Percentiles rank a stretch among this genome's conserved stretches.
Evolutionary conservation across 2,888 invertebrate species (phyloP).

Genomic region (Pomacea canaliculata): DNA sequence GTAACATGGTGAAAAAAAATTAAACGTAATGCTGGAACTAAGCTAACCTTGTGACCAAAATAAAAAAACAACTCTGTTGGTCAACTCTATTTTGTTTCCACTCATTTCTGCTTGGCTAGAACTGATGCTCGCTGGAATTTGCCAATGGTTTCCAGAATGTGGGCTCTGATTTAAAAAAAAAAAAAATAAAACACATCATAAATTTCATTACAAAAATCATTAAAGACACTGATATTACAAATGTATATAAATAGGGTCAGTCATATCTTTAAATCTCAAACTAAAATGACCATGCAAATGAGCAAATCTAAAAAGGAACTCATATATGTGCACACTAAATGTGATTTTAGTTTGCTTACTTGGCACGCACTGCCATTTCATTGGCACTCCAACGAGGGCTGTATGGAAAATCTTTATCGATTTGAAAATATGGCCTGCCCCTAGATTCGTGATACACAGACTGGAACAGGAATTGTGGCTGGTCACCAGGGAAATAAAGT

Average conservation of each 20-base stretch:
- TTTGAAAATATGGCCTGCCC: conserved; percentile 70
- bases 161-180: conserved; percentile 50
- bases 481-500: conserved; percentile 67
- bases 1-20: no score
- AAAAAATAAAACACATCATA: neutral
- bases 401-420: conserved; percentile 65
- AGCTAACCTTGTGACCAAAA: no score
- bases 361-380: conserved; percentile 69
- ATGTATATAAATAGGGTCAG: no score
- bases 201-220: no score
- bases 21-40: no score
- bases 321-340: no score
- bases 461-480: conserved; percentile 67
- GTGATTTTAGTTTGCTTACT: conserved; percentile 40
- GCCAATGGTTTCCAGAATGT: conserved; percentile 56
- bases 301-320: no score
- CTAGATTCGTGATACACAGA: conserved; percentile 69
- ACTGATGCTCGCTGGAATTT: conserved; percentile 64
- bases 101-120: conserved; percentile 16
- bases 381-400: conserved; percentile 68
- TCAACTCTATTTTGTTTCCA: neutral
- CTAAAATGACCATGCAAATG: no score
- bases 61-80: no score
- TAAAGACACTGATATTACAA: no score
- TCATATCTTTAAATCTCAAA: no score